These are phyloP conservation scores for Aphelocoma coerulescens DNA, from an alignment of 2,113 vertebrate species.

Conservation along the genomic window DNA sequence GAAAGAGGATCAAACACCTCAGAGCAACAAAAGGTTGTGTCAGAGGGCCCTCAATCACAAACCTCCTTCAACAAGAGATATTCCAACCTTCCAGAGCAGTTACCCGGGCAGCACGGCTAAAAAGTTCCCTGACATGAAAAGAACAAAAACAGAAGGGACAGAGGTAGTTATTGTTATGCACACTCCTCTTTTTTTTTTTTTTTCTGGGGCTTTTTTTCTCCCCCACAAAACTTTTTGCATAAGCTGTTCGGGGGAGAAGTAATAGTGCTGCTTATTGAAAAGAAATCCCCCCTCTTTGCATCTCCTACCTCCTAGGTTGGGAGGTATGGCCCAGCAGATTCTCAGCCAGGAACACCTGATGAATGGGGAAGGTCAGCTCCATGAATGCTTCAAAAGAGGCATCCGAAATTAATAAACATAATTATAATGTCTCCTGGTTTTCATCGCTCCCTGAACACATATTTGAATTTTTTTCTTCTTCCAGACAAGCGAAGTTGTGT, in stretches of 20 bases:
- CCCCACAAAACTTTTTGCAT: slow-evolving; percentile 74
- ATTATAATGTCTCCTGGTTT: slow-evolving; percentile 29
- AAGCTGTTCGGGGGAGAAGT: slow-evolving; percentile 68
- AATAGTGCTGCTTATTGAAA: slow-evolving; percentile 62
- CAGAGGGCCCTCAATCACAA: slow-evolving; percentile 95
- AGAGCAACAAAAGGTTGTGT: slow-evolving; percentile 96
- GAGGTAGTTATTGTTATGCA: slow-evolving; percentile 99
- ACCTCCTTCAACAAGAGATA: slow-evolving; percentile 86
- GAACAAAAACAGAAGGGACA: slow-evolving; percentile 90
- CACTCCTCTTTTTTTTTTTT: slow-evolving; percentile 66
- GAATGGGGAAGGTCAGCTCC: slow-evolving; percentile 50
- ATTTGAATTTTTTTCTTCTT: neutral
- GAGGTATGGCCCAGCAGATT: slow-evolving; percentile 53
- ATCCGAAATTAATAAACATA: slow-evolving; percentile 23
- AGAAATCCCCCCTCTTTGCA: slow-evolving; percentile 53
- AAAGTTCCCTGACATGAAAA: slow-evolving; percentile 87
- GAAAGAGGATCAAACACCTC: slow-evolving; percentile 98
- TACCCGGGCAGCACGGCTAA: slow-evolving; percentile 89
- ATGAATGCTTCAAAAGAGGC: slow-evolving; percentile 31
- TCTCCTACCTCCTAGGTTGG: slow-evolving; percentile 66
- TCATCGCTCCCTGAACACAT: slow-evolving; percentile 11
- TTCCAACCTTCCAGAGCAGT: slow-evolving; percentile 84
- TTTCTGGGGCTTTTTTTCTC: slow-evolving; percentile 47
- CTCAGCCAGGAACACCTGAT: slow-evolving; percentile 73
- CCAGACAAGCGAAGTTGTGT: slow-evolving; percentile 46